A percentile compares a stretch with the other conserved stretches of the same genome.
These are phyloP conservation scores for Desmodus rotundus DNA, from an alignment of 2,113 vertebrate species.

Conservation along the genomic window DNA sequence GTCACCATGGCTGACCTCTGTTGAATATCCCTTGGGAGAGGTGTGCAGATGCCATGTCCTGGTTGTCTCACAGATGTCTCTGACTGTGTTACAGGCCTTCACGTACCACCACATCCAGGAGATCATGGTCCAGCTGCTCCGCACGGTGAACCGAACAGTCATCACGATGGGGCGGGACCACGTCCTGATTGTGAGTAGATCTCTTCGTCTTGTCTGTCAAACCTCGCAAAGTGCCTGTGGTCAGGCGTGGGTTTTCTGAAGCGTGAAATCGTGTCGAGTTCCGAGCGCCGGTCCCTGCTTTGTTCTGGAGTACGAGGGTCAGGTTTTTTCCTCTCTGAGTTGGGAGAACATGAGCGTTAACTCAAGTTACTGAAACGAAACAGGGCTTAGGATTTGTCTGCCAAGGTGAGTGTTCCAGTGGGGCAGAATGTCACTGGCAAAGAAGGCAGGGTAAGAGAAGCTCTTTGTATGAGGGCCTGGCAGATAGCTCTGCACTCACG, in stretches of 20 bases:
- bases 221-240: background rate
- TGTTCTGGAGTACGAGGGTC: background rate
- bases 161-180: constrained; percentile 95
- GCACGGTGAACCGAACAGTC: constrained; percentile 91
- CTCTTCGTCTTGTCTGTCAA: background rate
- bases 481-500: background rate
- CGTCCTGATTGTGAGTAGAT: constrained; percentile 90
- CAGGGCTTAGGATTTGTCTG: background rate
- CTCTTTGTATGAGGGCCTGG: background rate
- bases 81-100: constrained; percentile 82
- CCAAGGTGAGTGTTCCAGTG: too few relatives aligned
- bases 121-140: constrained; percentile 90
- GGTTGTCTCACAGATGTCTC: background rate
- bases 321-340: background rate
- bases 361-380: background rate
- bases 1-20: background rate
- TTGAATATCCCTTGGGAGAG: background rate
- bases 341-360: background rate
- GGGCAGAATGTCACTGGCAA: background rate
- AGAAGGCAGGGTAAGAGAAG: background rate
- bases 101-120: constrained; percentile 93
- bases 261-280: background rate
- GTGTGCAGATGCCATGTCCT: background rate
- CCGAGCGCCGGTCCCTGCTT: background rate
- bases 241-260: background rate